Conservation (phyloP, 2,797 vertebrate genomes). For the Gobio occitaniae region DNA sequence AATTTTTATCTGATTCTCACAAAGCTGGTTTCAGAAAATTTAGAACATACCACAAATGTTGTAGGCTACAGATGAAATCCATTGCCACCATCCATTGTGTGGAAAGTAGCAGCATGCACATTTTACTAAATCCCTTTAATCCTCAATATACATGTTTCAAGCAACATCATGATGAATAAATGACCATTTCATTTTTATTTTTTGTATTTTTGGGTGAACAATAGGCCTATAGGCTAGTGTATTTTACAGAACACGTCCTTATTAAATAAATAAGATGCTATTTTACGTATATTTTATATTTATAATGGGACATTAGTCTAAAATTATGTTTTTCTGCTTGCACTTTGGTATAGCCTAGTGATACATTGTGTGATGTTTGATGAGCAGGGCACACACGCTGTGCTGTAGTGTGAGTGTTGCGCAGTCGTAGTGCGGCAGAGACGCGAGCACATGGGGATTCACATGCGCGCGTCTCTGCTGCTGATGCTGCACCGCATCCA, state of each 20-base stretch:
- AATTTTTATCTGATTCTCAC: not conserved
- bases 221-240: not conserved
- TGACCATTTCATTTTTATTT: not conserved
- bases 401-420: not conserved
- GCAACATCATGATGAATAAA: not conserved
- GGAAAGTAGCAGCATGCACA: not conserved
- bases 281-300: not conserved
- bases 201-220: not conserved
- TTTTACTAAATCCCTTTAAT: not conserved
- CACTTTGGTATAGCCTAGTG: not conserved
- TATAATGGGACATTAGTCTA: not conserved
- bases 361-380: not conserved
- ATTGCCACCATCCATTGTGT: not conserved
- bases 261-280: not conserved
- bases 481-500: slow-evolving; percentile 19
- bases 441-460: slow-evolving; percentile 74
- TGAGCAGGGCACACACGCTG: not conserved
- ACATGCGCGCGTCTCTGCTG: slow-evolving; percentile 74
- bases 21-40: not conserved
- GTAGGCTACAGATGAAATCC: not conserved
- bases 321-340: not conserved
- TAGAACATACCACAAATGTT: not conserved
- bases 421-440: slow-evolving; percentile 70
- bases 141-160: not conserved
- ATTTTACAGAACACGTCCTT: not conserved